These are phyloP conservation scores for Anoncus sp. DNA, from an alignment of 2,888 invertebrate species.

Conservation along the genomic window DNA sequence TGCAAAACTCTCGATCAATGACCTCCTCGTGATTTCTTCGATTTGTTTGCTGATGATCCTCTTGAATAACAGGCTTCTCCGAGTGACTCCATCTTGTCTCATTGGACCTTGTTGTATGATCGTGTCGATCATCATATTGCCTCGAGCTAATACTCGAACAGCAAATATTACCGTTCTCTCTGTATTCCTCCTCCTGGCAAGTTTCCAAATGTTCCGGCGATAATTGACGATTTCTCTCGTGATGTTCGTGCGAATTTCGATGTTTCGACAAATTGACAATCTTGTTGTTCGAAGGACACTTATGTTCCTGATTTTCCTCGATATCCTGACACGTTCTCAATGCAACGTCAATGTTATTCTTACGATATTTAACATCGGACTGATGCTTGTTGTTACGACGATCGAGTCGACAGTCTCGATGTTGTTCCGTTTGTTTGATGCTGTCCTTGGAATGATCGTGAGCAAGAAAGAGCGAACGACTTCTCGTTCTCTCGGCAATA, in stretches of 20 bases:
- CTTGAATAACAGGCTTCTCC: conserved; percentile 7
- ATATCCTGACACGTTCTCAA: conserved; percentile 17
- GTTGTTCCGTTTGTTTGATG: conserved; percentile 52
- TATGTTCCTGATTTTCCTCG: conserved; percentile 8
- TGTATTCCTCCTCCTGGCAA: conserved; percentile 53
- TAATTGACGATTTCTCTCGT: conserved; percentile 15
- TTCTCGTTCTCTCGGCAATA: conserved; percentile 64
- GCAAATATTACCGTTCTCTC: conserved; percentile 53
- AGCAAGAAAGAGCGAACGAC: conserved; percentile 67
- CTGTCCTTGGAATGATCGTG: conserved; percentile 64
- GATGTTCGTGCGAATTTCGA: conserved; percentile 27
- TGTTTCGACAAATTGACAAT: conserved; percentile 19
- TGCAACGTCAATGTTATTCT: conserved; percentile 36
- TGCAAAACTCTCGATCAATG: conserved; percentile 41
- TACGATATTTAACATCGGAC: conserved; percentile 28
- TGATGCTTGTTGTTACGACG: conserved; percentile 31
- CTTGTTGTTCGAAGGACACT: not conserved
- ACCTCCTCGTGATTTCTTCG: conserved; percentile 41
- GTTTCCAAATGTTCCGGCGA: conserved; percentile 54
- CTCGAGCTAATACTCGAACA: conserved; percentile 27
- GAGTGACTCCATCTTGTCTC: conserved; percentile 20
- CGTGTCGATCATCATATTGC: conserved; percentile 36
- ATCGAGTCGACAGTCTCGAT: conserved; percentile 36
- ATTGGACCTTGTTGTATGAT: conserved; percentile 1
- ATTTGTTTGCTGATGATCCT: conserved; percentile 27